These are phyloP conservation scores for Drosophila neonasuta DNA, from an alignment of 2,888 invertebrate species.

Conservation along the genomic window DNA sequence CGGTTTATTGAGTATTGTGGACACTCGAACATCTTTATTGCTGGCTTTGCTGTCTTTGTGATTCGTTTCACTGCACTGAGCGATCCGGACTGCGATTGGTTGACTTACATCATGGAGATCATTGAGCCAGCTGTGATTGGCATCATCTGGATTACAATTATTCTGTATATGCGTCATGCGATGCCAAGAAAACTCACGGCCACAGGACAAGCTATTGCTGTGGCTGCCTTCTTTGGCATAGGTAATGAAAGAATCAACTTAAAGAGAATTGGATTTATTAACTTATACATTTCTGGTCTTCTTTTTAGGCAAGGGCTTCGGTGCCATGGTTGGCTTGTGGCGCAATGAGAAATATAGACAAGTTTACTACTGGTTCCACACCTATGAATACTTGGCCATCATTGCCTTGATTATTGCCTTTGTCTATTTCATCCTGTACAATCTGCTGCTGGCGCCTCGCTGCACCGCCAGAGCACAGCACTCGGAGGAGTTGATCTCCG, in stretches of 20 bases:
- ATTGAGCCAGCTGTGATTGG: conserved; percentile 90
- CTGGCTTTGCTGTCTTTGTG: conserved; percentile 91
- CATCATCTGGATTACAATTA: conserved; percentile 90
- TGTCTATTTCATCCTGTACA: conserved; percentile 88
- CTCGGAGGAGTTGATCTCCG: conserved; percentile 82
- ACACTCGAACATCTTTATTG: conserved; percentile 91
- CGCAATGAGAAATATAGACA: conserved; percentile 80
- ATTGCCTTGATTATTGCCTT: conserved; percentile 86
- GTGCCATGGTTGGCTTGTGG: conserved; percentile 86
- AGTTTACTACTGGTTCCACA: conserved; percentile 81
- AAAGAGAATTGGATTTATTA: background rate
- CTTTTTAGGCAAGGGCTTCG: conserved; percentile 87
- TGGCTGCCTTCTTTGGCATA: conserved; percentile 90
- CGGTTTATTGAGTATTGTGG: conserved; percentile 91
- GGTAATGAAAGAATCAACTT: conserved; percentile 81
- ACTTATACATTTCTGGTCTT: background rate
- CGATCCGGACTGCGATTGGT: conserved; percentile 83
- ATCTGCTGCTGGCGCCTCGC: conserved; percentile 88
- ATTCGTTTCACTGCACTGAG: conserved; percentile 87
- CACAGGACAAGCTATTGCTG: conserved; percentile 90
- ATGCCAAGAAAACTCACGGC: conserved; percentile 90
- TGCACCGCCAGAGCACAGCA: conserved; percentile 87
- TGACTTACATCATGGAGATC: conserved; percentile 87
- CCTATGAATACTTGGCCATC: conserved; percentile 86
- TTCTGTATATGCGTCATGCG: conserved; percentile 91